Evolutionary conservation across 2,797 vertebrate genomes (phyloP).

Genomic region (Siniperca obscura): DNA sequence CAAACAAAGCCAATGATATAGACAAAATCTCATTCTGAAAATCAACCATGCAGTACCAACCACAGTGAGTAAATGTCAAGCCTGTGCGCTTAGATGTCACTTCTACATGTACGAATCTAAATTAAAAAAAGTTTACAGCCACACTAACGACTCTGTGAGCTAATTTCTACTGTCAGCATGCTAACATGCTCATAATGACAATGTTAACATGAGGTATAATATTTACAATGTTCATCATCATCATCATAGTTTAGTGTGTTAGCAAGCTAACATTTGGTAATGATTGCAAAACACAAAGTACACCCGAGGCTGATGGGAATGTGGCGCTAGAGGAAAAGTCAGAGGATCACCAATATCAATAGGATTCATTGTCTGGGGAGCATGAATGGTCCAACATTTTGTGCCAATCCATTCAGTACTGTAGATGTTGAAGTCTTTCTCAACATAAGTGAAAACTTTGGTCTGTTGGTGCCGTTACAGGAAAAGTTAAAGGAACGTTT

Average conservation of each 20-base stretch:
- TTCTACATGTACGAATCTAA: background rate
- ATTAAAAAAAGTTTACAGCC: background rate
- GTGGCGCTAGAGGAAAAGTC: background rate
- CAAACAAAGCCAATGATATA: constrained; percentile 26
- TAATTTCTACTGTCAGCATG: constrained; percentile 11
- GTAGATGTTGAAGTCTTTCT: too few species aligned
- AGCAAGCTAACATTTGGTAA: background rate
- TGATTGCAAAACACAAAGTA: constrained; percentile 1
- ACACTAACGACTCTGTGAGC: background rate
- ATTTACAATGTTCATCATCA: background rate
- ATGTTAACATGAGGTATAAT: background rate
- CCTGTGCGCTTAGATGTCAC: background rate
- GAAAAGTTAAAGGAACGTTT: too few species aligned
- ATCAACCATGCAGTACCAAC: background rate
- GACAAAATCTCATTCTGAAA: constrained; percentile 26
- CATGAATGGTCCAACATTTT: too few species aligned
- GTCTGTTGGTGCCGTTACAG: too few species aligned
- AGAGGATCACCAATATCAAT: too few species aligned
- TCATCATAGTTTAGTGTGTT: background rate
- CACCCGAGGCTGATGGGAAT: background rate
- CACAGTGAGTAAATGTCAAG: constrained; percentile 33
- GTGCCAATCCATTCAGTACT: too few species aligned
- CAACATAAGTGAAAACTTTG: too few species aligned
- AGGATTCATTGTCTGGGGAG: too few species aligned
- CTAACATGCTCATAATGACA: background rate